Evolutionary conservation across 2,888 invertebrate species (phyloP).

Genomic region (Venusia cambrica): DNA sequence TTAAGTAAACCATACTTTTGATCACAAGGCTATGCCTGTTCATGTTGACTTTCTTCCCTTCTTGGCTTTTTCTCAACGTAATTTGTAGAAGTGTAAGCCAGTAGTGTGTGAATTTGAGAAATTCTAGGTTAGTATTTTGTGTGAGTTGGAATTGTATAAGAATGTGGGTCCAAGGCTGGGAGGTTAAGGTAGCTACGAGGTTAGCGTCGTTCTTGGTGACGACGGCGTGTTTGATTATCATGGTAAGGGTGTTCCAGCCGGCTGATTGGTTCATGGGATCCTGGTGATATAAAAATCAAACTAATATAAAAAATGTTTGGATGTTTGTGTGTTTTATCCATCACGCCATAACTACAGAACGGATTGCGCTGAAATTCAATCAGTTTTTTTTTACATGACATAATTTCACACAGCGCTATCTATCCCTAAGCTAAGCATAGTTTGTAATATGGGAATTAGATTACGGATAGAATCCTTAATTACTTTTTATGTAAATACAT

Average conservation of each 20-base stretch:
- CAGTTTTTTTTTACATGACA: too few relatives aligned
- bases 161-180: constrained; percentile 68
- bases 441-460: too few relatives aligned
- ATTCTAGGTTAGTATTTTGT: constrained; percentile 55
- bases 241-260: constrained; percentile 65
- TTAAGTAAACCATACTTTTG: constrained; percentile 53
- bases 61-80: constrained; percentile 49
- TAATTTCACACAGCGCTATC: too few relatives aligned
- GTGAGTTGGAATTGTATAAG: constrained; percentile 67
- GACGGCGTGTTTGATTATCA: constrained; percentile 66
- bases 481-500: too few relatives aligned
- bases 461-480: too few relatives aligned
- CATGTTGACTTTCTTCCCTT: constrained; percentile 42
- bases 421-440: too few relatives aligned
- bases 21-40: constrained; percentile 54
- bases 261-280: constrained; percentile 57
- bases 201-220: constrained; percentile 55
- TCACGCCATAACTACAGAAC: too few relatives aligned
- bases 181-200: constrained; percentile 55
- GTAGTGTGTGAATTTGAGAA: constrained; percentile 54
- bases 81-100: constrained; percentile 63
- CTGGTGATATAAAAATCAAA: constrained; percentile 37
- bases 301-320: too few relatives aligned
- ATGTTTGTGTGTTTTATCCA: too few relatives aligned
- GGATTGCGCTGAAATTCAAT: too few relatives aligned